phyloP scores from a whole-genome alignment of 2,113 vertebrate species.

The Rhinopomastus cyanomelas region DNA sequence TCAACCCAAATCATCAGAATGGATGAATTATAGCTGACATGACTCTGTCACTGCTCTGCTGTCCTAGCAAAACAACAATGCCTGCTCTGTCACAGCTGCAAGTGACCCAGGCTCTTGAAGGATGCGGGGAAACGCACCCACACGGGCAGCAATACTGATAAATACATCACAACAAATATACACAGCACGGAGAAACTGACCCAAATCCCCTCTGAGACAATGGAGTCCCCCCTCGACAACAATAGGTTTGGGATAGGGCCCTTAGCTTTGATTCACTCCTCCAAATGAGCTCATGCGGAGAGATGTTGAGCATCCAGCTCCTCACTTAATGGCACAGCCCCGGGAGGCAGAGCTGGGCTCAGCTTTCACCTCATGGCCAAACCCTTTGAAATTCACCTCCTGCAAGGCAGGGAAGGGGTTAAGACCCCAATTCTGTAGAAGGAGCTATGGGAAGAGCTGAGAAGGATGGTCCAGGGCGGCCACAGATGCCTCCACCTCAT shows the following conservation, averaged over 20 bases:
- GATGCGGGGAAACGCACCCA: neutral
- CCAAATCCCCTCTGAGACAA: conserved; percentile 23
- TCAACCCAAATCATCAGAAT: conserved; percentile 65
- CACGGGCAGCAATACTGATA: neutral
- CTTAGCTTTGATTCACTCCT: neutral
- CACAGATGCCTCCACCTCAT: neutral
- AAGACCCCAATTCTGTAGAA: neutral
- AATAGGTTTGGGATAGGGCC: neutral
- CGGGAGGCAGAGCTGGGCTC: neutral
- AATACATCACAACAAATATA: neutral
- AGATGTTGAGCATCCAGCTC: neutral
- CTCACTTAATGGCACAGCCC: fast-evolving
- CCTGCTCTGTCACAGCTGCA: conserved; percentile 39
- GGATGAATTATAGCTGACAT: conserved; percentile 55
- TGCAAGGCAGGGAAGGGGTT: neutral
- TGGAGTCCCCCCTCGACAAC: neutral
- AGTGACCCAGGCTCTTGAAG: neutral
- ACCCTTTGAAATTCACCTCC: neutral
- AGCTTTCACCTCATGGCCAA: neutral
- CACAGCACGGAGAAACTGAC: neutral
- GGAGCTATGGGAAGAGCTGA: neutral
- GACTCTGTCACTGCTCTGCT: conserved; percentile 60
- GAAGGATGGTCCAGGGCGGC: neutral
- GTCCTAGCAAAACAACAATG: conserved; percentile 67
- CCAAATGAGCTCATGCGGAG: neutral